Evolutionary conservation across 2,797 vertebrate genomes (phyloP).

Genomic region (Rhinichthys osculus): DNA sequence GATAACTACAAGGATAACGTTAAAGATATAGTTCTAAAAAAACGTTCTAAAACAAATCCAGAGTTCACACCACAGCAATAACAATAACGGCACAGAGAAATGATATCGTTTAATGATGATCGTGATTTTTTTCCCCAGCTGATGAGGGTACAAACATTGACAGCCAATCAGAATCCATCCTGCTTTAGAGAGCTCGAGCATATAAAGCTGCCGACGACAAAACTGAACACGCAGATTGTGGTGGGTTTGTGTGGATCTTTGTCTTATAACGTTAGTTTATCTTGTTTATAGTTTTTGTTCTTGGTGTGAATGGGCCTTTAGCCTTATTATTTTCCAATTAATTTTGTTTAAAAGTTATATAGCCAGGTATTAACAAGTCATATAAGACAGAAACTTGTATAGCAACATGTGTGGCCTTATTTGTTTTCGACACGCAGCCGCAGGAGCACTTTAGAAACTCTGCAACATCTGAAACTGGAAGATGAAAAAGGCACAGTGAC

Average conservation of each 20-base stretch:
- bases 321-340: background rate
- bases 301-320: background rate
- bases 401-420: background rate
- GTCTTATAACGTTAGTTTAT: background rate
- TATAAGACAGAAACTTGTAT: background rate
- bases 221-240: no score
- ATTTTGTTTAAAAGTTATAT: background rate
- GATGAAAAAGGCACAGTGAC: background rate
- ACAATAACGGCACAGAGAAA: no score
- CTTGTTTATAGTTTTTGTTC: background rate
- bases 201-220: no score
- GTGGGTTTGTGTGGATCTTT: no score
- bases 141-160: no score
- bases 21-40: background rate
- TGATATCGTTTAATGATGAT: no score
- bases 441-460: background rate
- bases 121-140: no score
- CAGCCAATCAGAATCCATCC: no score
- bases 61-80: background rate
- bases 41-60: background rate
- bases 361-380: background rate
- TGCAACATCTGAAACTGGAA: conserved; percentile 8
- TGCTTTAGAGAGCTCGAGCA: no score
- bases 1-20: background rate
- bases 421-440: background rate